Evolutionary conservation across 92 coral and sea anemone genomes (phyloP), one percentile per base, ranked within the genome.

Genomic region (Scolanthus callimorphus): DNA sequence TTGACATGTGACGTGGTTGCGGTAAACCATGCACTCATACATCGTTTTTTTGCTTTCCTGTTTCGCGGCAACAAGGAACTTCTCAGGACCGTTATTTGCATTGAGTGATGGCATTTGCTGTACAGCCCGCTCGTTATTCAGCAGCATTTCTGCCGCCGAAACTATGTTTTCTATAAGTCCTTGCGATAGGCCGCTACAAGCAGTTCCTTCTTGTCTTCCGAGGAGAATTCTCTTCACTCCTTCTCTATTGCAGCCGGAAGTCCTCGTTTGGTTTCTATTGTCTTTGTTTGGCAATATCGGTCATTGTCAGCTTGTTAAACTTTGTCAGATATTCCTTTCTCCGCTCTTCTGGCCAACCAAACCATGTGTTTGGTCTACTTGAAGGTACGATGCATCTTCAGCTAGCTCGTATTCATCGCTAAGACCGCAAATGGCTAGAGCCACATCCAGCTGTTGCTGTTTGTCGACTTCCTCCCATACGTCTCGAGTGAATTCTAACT

Each of bases 351-450:
- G 51, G 25, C 60, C 60, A 70, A 26, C 62, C 56, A 48, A 76
- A 68, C 77, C 65, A 67, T 39, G 29, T 57, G 17, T 60, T 60
- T 11, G 67, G 70, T 57, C 30, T 19, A 68, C 25, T 38, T 70
- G 10, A 34, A 6, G 6, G 15, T 15, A 34, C 15, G 39, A 27
- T 6, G 55, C 65, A 19, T 52, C 43, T 21, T 60, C 50, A 3
- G 76, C 76, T 23, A 76, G 66, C 60, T 51, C 41, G 41, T 59
- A 76, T 2, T 67, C 65, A 8, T 41, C 49, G 55, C 83, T 67
- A 29, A 65, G n/a, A 38, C 76, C 83, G 55, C 56, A 76, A 27
- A 76, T 51, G 3, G 65, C 60, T 37, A 45, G 19, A 9, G 3
- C 1, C 21, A 68, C 20, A 43, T 60, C 49, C 37, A 25, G 28